Percentiles rank a stretch among this genome's conserved stretches.
phyloP scores from a whole-genome alignment of 1,140 invertebrate genomes.

The Caerostris darwini region DNA sequence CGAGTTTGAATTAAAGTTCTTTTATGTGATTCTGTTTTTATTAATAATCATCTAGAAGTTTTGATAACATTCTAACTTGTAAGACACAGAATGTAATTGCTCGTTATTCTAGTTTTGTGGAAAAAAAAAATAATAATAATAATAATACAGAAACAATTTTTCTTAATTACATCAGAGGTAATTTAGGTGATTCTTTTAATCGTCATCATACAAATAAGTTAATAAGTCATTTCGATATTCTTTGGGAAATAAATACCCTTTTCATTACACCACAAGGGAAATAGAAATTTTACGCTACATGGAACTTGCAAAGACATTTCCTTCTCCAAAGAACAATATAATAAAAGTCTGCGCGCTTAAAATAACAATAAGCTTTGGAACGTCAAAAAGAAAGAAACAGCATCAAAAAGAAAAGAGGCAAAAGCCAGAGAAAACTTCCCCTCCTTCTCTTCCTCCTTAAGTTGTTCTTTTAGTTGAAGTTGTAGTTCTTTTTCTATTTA shows the following conservation, averaged over 20 bases:
- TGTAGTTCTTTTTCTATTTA: slow-evolving; percentile 69
- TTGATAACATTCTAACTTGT: too few relatives aligned
- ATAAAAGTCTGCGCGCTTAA: slow-evolving; percentile 34
- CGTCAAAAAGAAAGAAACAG: not conserved
- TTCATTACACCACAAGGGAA: slow-evolving; percentile 34
- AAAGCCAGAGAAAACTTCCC: slow-evolving; percentile 53
- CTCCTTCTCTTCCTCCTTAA: not conserved
- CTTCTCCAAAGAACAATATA: slow-evolving; percentile 21
- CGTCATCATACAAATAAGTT: not conserved
- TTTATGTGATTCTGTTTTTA: too few relatives aligned
- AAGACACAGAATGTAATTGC: too few relatives aligned
- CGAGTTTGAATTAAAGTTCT: too few relatives aligned
- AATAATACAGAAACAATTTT: too few relatives aligned
- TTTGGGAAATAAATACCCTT: slow-evolving; percentile 17
- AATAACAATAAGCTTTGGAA: slow-evolving; percentile 54
- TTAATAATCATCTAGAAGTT: too few relatives aligned
- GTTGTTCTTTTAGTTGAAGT: slow-evolving; percentile 71
- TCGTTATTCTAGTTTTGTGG: too few relatives aligned
- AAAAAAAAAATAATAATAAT: too few relatives aligned
- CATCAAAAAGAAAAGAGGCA: not conserved
- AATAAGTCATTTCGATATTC: slow-evolving; percentile 6
- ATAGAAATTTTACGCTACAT: slow-evolving; percentile 48
- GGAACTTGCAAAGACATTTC: slow-evolving; percentile 30
- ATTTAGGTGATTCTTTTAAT: not conserved
- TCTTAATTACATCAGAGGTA: not conserved